Percentiles rank a stretch among this genome's conserved stretches.
These are phyloP conservation scores for Edolisoma coerulescens DNA, from an alignment of 2,113 vertebrate genomes.

Conservation along the genomic window DNA sequence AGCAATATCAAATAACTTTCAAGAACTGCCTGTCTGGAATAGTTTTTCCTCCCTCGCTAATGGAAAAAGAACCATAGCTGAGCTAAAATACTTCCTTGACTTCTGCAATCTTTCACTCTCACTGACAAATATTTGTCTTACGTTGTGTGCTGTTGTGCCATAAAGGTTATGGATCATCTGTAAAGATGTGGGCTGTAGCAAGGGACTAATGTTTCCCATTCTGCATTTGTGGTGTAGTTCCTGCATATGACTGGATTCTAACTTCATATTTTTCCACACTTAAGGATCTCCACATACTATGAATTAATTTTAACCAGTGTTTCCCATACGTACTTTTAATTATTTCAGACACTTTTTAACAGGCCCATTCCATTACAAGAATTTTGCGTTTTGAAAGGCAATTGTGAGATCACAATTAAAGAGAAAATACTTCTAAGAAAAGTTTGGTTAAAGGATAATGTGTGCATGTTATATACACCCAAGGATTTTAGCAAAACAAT, in stretches of 20 bases:
- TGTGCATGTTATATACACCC: background rate
- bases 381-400: background rate
- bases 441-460: background rate
- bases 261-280: background rate
- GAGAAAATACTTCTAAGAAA: background rate
- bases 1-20: slow-evolving; percentile 24
- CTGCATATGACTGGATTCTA: background rate
- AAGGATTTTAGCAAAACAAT: background rate
- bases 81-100: background rate
- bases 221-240: background rate
- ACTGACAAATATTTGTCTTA: slow-evolving; percentile 11
- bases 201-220: background rate
- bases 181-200: background rate
- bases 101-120: background rate
- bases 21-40: slow-evolving; percentile 14
- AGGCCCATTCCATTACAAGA: background rate
- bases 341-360: background rate
- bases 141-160: background rate
- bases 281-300: background rate
- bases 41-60: slow-evolving; percentile 15
- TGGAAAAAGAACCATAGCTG: background rate
- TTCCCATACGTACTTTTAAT: background rate
- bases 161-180: background rate
- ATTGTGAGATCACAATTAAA: background rate
- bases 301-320: background rate